Conservation (phyloP, 64 coral and sea anemone species). For the Montipora capricornis region DNA sequence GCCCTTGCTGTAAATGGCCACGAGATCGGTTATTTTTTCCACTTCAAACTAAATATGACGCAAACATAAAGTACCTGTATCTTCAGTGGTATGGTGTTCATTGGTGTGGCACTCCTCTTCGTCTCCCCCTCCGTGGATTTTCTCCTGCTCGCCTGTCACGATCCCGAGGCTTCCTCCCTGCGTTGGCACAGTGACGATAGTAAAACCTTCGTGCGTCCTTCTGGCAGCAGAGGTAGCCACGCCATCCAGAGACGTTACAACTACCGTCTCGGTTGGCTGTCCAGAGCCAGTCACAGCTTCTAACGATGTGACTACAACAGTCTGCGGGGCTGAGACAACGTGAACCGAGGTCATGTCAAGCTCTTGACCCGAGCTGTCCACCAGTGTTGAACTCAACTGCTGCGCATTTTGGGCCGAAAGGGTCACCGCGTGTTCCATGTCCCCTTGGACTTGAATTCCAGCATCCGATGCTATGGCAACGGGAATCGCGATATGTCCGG, state of each 20-base stretch:
- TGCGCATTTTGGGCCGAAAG: slow-evolving; percentile 67
- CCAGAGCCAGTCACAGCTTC: slow-evolving; percentile 71
- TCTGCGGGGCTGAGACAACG: slow-evolving; percentile 80
- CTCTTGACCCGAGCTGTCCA: slow-evolving; percentile 65
- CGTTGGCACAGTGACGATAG: slow-evolving; percentile 54
- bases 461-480: slow-evolving; percentile 98
- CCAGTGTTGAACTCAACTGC: slow-evolving; percentile 70
- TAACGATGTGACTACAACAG: slow-evolving; percentile 90
- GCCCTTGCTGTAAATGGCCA: no score
- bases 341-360: slow-evolving; percentile 67
- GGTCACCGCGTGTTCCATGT: slow-evolving; percentile 80
- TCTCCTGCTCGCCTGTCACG: slow-evolving; percentile 54
- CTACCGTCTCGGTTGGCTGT: slow-evolving; percentile 59
- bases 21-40: no score
- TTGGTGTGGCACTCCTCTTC: slow-evolving; percentile 22
- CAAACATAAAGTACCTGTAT: background rate
- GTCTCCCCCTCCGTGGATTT: slow-evolving; percentile 50
- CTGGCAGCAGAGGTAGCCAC: slow-evolving; percentile 55
- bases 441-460: slow-evolving; percentile 80
- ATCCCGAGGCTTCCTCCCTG: slow-evolving; percentile 57
- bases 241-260: slow-evolving; percentile 55
- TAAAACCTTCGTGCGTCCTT: slow-evolving; percentile 61
- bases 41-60: no score
- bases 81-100: slow-evolving; percentile 33
- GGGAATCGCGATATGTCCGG: slow-evolving; percentile 94